Evolutionary conservation across 2,113 vertebrate species (phyloP), one percentile per base, ranked within the genome.

Genomic region (Galemys pyrenaicus): DNA sequence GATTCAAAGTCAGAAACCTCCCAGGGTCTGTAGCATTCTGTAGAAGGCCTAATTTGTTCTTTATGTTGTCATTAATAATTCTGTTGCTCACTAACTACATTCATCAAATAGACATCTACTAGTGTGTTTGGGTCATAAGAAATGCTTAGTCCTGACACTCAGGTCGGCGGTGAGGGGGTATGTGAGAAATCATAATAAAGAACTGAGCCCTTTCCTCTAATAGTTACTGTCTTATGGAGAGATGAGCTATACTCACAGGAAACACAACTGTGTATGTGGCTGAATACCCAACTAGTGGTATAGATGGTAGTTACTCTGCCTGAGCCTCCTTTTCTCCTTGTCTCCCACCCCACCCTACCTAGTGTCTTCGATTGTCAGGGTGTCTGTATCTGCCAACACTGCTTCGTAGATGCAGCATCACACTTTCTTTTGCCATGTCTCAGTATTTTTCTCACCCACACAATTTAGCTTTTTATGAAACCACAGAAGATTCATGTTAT

Each of bases 361-460:
- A 12, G 6, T 3, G 30, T 35, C 39, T 41, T 24, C 9, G 19
- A 46, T 26, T 9, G 11, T 91, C 77, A 37, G 11, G 32, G 11
- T 5, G 1, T 85, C 60, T 28, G 0, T 28, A 13, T 62, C 65
- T 71, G 58, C 62, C 46, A 30, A 82, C n/a, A 10, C 3, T 32
- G 49, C 37, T 73, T 80, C 49, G 15, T 9, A n/a, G 16, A 22
- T 62, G 44, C n/a, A 39, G 13, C 3, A 49, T 20, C 54, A 85
- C 17, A 35, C 64, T 39, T 44, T 2, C 28, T 90, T 73, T 58
- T 35, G 68, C 74, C 56, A 16, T 44, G 49, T 41, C 82, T 88
- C 26, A 49, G 24, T 71, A 77, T 26, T 49, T 71, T 64, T 68
- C 68, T 91, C 46, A 93, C 70, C 44, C 54, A 82, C 44, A 51